phyloP scores from a whole-genome alignment of 2,888 invertebrate genomes.

The Dryocosmus kuriphilus region DNA sequence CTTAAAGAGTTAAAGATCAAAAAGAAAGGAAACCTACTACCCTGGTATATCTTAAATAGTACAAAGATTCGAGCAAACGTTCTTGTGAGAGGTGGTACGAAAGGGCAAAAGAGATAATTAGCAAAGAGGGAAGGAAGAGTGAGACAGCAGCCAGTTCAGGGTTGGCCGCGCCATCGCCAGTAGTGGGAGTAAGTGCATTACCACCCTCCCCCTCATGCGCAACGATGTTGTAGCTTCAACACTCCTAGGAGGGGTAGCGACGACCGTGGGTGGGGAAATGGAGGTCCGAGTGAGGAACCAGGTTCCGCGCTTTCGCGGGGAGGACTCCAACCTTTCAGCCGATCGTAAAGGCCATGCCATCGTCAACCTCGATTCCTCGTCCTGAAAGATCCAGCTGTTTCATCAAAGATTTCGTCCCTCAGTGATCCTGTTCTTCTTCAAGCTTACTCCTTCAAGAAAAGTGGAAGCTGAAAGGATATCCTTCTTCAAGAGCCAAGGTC shows the following conservation, averaged over 20 bases:
- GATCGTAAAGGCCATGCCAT: conserved; percentile 11
- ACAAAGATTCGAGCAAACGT: not conserved
- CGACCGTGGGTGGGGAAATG: conserved; percentile 23
- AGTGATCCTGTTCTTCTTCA: not conserved
- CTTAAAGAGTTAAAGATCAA: not conserved
- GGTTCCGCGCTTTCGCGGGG: conserved; percentile 34
- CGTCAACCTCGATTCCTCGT: not conserved
- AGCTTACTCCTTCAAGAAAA: not conserved
- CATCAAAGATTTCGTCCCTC: not conserved
- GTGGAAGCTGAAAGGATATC: not conserved
- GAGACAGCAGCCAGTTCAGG: not conserved
- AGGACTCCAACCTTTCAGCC: conserved; percentile 25
- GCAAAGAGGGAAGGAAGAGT: conserved; percentile 16
- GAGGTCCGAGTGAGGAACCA: conserved; percentile 9
- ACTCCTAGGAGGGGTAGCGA: conserved; percentile 26
- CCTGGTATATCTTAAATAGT: not conserved
- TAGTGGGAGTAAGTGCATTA: conserved; percentile 28
- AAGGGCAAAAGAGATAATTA: not conserved
- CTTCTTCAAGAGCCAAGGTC: not conserved
- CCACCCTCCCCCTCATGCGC: conserved; percentile 16
- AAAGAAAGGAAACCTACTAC: not conserved
- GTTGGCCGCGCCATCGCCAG: not conserved
- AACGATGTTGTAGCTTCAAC: conserved; percentile 17
- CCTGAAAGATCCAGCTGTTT: conserved; percentile 18
- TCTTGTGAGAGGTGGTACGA: not conserved